Evolutionary conservation across 2,797 vertebrate genomes (phyloP).

Genomic region (Paramormyrops hopkinsi): DNA sequence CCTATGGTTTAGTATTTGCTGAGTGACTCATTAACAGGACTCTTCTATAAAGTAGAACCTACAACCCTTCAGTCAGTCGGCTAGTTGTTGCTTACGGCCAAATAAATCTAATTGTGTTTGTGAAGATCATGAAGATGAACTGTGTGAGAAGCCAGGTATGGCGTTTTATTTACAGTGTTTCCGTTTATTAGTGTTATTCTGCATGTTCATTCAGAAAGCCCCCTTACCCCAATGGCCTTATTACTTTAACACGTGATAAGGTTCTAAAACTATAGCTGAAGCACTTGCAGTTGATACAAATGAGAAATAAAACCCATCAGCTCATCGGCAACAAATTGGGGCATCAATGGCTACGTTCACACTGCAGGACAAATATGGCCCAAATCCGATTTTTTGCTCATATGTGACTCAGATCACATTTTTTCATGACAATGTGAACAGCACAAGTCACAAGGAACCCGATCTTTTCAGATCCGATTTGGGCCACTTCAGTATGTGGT

Average conservation of each 20-base stretch:
- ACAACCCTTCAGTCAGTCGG: not conserved
- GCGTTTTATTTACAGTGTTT: not conserved
- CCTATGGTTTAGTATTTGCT: not conserved
- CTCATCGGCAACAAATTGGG: not conserved
- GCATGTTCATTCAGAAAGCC: not conserved
- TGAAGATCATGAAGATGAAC: not conserved
- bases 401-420: too few species aligned
- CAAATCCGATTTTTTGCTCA: too few species aligned
- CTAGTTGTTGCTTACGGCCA: not conserved
- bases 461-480: too few species aligned
- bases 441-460: too few species aligned
- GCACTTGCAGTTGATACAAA: not conserved
- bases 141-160: not conserved
- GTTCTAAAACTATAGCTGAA: not conserved
- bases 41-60: not conserved
- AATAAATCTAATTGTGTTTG: not conserved
- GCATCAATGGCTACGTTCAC: not conserved
- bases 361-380: too few species aligned
- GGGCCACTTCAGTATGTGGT: too few species aligned
- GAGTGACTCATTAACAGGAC: not conserved
- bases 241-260: conserved; percentile 12
- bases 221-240: not conserved
- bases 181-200: not conserved
- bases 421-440: too few species aligned
- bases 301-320: not conserved